These are phyloP conservation scores for Orientallactaga bullata DNA, from an alignment of 2,113 vertebrate genomes.

Conservation along the genomic window DNA sequence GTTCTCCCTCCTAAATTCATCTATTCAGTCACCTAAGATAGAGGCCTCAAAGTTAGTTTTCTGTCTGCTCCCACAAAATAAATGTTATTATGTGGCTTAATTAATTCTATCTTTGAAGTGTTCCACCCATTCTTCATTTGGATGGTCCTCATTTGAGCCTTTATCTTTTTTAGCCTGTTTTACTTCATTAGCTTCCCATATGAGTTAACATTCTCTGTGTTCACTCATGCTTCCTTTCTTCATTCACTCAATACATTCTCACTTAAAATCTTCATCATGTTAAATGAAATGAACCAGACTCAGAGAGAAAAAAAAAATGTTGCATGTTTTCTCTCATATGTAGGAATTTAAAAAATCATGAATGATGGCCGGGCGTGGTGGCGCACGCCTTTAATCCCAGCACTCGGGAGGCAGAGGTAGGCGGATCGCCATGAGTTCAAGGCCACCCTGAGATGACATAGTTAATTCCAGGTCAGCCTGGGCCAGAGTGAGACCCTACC, in stretches of 20 bases:
- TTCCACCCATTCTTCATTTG: slow-evolving; percentile 18
- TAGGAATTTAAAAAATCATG: neutral
- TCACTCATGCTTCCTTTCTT: neutral
- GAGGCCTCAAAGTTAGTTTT: slow-evolving; percentile 40
- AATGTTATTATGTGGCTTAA: neutral
- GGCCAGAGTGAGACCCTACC: no score
- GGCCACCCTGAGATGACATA: no score
- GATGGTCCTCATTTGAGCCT: neutral
- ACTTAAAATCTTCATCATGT: slow-evolving; percentile 4
- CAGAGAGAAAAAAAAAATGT: neutral
- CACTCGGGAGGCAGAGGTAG: no score
- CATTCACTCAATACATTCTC: neutral
- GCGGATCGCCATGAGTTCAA: no score
- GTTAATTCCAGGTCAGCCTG: no score
- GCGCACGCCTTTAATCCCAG: no score
- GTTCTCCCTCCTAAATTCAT: slow-evolving; percentile 23
- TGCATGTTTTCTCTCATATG: neutral
- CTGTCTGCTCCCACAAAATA: neutral
- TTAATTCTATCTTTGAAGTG: slow-evolving; percentile 8
- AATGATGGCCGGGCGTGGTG: no score
- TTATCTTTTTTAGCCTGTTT: slow-evolving; percentile 2
- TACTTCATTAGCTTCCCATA: slow-evolving; percentile 37
- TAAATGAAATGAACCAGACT: neutral
- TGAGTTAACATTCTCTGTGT: neutral
- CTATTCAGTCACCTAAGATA: neutral